Evolutionary conservation across 2,888 invertebrate species (phyloP), one percentile per base, ranked within the genome.

Genomic region (Cataglyphis rosenhaueri): DNA sequence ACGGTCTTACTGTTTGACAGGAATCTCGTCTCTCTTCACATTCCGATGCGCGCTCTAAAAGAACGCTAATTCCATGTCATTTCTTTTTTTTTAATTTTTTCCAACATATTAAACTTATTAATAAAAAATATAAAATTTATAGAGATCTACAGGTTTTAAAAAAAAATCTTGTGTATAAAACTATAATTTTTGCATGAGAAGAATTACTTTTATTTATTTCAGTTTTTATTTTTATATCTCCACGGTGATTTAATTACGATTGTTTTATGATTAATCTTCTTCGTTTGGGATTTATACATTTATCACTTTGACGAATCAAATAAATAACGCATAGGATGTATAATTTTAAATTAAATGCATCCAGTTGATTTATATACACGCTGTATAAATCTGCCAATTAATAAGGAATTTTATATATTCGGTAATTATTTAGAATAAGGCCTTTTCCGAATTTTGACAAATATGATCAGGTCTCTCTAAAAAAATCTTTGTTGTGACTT

Each of bases 271-370:
- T 32, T 75, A 62, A 32, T 38, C 25, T 65, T 15, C 10, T 48
- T 48, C 12, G 25, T 25, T 75, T 38, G 6, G 32, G 32, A 25
- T 64, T 75, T 12, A 65, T 65, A 48, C 25, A 65, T 65, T 75
- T 18, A 35, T 64, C 35, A 48, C 25, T 21, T 35, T 18, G 21
- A 73, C n/a, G 12, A 59, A 41, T 59, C 41, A 21, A 32, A 35
- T 35, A 18, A 48, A 75, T 64, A 75, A 65, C 3, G 35, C 21
- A 32, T 1, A n/a, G n/a, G 2, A n/a, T 21, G 25, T 52, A 66
- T 65, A 65, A 65, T 62, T 75, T 52, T 65, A 32, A 52, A 52
- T 35, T 75, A 8, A 75, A 64, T 21, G 48, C 1, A n/a, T 29
- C 18, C 15, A 3, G n/a, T 73, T 59, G 10, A 41, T 59, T 61